Conservation (phyloP, 2,113 vertebrate genomes). For the Poecilia latipinna region DNA sequence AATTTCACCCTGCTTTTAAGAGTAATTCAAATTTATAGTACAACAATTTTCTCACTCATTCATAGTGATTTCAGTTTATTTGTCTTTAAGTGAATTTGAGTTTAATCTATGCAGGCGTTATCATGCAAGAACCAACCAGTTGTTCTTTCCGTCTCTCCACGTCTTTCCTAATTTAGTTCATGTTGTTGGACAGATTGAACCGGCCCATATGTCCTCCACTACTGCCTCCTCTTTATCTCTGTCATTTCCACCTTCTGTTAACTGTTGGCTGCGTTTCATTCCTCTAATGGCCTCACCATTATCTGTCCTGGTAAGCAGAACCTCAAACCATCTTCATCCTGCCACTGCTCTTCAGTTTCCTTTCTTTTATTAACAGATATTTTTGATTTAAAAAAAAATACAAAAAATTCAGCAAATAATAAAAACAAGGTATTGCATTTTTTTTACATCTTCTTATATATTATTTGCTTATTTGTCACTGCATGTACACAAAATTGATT, state of each 20-base stretch:
- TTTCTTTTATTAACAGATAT: constrained; percentile 16
- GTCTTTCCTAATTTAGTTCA: constrained; percentile 18
- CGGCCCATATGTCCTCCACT: constrained; percentile 30
- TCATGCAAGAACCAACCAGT: constrained; percentile 13
- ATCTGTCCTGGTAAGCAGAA: constrained; percentile 41
- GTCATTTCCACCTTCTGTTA: constrained; percentile 51
- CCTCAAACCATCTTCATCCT: constrained; percentile 44
- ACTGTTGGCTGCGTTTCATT: constrained; percentile 45
- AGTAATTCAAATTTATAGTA: too few species aligned
- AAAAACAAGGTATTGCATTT: background rate
- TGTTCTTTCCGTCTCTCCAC: constrained; percentile 1
- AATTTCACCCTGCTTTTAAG: too few species aligned
- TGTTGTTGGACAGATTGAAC: constrained; percentile 32
- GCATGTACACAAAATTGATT: background rate
- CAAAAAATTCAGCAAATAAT: background rate
- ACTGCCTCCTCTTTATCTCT: constrained; percentile 42
- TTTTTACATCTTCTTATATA: too few species aligned
- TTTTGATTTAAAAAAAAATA: background rate
- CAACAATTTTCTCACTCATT: background rate
- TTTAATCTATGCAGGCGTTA: background rate
- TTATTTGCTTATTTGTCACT: background rate
- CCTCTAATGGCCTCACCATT: constrained; percentile 52
- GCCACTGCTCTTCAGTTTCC: constrained; percentile 20
- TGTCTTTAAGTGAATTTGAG: background rate
- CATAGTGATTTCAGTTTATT: background rate